These are phyloP conservation scores for Lumbricus terrestris DNA, from an alignment of 2,888 invertebrate species.

Conservation along the genomic window DNA sequence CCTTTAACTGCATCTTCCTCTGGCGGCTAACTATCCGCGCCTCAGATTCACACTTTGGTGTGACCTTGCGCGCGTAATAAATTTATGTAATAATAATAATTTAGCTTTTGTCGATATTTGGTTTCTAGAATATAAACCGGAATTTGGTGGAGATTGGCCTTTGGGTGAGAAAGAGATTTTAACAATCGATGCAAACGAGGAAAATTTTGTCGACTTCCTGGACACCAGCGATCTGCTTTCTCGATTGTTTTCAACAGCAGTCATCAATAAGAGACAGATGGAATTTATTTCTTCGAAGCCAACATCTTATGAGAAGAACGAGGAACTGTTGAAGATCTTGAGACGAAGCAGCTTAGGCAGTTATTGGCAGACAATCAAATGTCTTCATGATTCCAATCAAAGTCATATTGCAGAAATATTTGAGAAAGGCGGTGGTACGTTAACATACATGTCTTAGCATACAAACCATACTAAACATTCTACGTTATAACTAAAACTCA, in stretches of 20 bases:
- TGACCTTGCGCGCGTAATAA: too few species aligned
- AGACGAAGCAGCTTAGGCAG: not conserved
- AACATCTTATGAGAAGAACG: not conserved
- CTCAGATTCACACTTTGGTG: too few species aligned
- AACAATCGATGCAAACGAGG: not conserved
- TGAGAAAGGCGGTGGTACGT: not conserved
- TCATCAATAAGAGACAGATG: not conserved
- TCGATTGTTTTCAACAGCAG: not conserved
- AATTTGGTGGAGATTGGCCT: slow-evolving; percentile 14
- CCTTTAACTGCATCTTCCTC: too few species aligned
- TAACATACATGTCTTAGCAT: not conserved
- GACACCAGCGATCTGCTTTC: not conserved
- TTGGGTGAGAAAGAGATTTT: not conserved
- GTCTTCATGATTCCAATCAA: not conserved
- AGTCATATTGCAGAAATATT: not conserved
- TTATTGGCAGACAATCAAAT: slow-evolving; percentile 7
- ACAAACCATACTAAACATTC: not conserved
- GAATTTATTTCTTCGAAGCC: not conserved
- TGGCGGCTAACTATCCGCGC: too few species aligned
- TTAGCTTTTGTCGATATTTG: too few species aligned
- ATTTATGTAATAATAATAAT: too few species aligned
- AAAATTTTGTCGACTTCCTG: not conserved
- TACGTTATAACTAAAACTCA: too few species aligned
- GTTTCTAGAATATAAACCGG: not conserved
- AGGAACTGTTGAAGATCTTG: not conserved